phyloP scores from a whole-genome alignment of 2,113 vertebrate species.

The Notarius quadriscutis region DNA sequence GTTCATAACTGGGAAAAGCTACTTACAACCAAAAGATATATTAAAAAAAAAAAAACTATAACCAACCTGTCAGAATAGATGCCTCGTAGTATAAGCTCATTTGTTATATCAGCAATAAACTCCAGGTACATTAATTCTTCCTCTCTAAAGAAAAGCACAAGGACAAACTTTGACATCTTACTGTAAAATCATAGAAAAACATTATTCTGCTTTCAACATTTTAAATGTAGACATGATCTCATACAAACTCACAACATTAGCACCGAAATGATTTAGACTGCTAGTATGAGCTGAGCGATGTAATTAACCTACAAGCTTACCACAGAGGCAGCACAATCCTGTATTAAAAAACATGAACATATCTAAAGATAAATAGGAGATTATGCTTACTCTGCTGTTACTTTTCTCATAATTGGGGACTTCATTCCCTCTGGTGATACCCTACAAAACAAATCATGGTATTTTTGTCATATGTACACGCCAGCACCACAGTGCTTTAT shows the following conservation, averaged over 20 bases:
- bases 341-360: neutral
- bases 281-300: neutral
- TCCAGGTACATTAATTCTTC: slow-evolving; percentile 87
- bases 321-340: neutral
- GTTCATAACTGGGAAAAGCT: neutral
- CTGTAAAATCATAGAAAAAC: neutral
- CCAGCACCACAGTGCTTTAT: neutral
- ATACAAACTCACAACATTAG: neutral
- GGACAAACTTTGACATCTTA: neutral
- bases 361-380: neutral
- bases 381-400: slow-evolving; percentile 77
- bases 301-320: slow-evolving; percentile 5
- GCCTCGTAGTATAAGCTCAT: slow-evolving; percentile 86
- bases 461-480: neutral
- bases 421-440: slow-evolving; percentile 57
- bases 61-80: slow-evolving; percentile 87
- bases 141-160: slow-evolving; percentile 74
- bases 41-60: neutral
- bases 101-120: slow-evolving; percentile 89
- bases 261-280: neutral
- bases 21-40: neutral
- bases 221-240: neutral
- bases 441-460: slow-evolving; percentile 52
- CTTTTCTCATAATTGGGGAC: slow-evolving; percentile 63
- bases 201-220: neutral